Evolutionary conservation across 2,888 invertebrate species (phyloP), one percentile per base, ranked within the genome.

Genomic region (Drosophila kanekoi): DNA sequence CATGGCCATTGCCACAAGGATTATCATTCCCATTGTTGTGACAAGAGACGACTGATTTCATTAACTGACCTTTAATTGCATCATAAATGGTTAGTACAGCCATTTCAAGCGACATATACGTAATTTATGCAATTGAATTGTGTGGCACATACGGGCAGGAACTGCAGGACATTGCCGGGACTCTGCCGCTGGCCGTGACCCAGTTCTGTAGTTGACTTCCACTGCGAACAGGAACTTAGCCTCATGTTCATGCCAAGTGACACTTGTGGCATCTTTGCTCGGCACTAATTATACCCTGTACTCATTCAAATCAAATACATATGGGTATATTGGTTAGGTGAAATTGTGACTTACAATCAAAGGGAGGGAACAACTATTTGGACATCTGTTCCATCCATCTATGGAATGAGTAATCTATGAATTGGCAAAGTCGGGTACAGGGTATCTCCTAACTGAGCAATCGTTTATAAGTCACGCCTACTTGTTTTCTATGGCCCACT

Each of bases 41-140:
- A 32, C 58, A 49, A 44, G 35, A 52, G 37, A 32, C 45, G 33
- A 48, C 40, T 61, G 47, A 62, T 78, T 78, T 51, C 33, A 78
- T 78, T 62, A 61, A 33, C 56, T 45, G 73, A 11, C 66, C 37
- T 35, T 49, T 60, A 78, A 78, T 66, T 78, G 74, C 67, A 61
- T 45, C 66, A 65, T 77, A 77, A 59, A 59, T 44, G 52, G 10
- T 35, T n/a, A 47, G 35, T 33, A 16, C 14, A 16, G 16, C 40
- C 41, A 57, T 43, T 61, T 61, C 18, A 28, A 40, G 45, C 38
- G 43, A 40, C 49, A 51, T 68, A 33, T 41, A 20, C 43, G n/a
- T n/a, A 45, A 38, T 52, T 71, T 56, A 52, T 69, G 38, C 62
- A 76, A 61, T 62, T 62, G 14, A 58, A 57, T 67, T 74, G 53